Evolutionary conservation across 2,113 vertebrate species (phyloP).

Genomic region (Chamaetylas fuelleborni): DNA sequence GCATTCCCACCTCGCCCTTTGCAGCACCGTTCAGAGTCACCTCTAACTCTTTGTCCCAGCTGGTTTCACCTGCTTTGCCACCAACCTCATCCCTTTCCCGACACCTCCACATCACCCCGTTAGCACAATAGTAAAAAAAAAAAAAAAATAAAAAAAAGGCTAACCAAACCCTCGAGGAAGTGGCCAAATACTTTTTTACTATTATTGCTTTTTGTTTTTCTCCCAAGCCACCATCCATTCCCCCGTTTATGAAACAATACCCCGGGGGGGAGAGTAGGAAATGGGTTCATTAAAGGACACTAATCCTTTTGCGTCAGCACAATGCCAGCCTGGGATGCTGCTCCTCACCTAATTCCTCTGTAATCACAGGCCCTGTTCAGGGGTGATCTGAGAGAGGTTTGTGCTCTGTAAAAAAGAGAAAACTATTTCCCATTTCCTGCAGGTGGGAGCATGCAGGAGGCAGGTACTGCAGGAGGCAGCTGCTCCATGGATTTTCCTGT

Average conservation of each 20-base stretch:
- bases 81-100: rapidly evolving
- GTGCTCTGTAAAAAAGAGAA: neutral
- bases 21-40: neutral
- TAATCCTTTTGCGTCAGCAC: conserved; percentile 9
- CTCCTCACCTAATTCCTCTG: neutral
- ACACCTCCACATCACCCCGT: neutral
- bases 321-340: neutral
- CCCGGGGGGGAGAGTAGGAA: neutral
- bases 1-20: neutral
- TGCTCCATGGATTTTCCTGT: neutral
- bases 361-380: neutral
- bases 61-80: neutral
- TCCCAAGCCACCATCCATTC: neutral
- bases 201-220: neutral
- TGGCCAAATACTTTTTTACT: neutral
- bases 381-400: neutral
- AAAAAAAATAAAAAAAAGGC: neutral
- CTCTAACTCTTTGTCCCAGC: neutral
- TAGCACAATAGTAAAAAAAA: neutral
- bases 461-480: neutral
- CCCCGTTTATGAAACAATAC: neutral
- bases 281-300: neutral
- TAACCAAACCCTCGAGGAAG: neutral
- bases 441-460: neutral
- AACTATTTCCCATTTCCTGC: conserved; percentile 41